These are phyloP conservation scores for Prosopocoilus inquinatus DNA, from an alignment of 2,888 invertebrate genomes.

Conservation along the genomic window DNA sequence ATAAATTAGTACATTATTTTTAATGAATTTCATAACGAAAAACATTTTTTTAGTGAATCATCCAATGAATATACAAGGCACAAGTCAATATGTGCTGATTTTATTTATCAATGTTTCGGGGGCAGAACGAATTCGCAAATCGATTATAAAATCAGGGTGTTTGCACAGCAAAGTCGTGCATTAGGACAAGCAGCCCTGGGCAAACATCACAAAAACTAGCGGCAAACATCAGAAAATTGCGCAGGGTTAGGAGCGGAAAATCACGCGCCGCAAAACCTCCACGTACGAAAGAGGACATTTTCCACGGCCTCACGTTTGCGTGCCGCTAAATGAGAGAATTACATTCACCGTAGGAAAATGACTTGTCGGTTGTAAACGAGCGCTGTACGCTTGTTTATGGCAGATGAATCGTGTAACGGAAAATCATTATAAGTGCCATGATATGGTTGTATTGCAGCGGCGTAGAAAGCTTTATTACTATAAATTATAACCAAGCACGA, in stretches of 20 bases:
- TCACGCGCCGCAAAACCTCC: background rate
- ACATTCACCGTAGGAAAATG: background rate
- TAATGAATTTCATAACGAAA: too few species aligned
- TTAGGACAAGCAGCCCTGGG: slow-evolving; percentile 15
- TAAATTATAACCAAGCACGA: too few species aligned
- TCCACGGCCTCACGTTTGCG: background rate
- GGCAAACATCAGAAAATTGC: slow-evolving; percentile 1
- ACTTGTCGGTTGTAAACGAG: background rate
- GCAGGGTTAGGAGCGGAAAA: background rate
- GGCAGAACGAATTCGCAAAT: background rate
- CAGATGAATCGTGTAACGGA: background rate
- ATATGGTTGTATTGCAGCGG: too few species aligned
- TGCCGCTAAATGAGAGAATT: background rate
- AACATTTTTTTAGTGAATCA: too few species aligned
- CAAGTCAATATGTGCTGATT: too few species aligned
- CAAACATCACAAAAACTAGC: background rate
- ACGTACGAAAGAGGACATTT: background rate
- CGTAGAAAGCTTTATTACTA: too few species aligned
- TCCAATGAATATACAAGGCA: too few species aligned
- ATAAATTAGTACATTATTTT: too few species aligned
- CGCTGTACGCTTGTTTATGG: background rate
- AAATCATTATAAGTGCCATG: background rate
- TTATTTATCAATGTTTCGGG: too few species aligned
- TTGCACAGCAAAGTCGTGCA: slow-evolving; percentile 14
- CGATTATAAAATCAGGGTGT: slow-evolving; percentile 9